Conservation (phyloP, 2,797 vertebrate species). For the Acomys russatus region DNA sequence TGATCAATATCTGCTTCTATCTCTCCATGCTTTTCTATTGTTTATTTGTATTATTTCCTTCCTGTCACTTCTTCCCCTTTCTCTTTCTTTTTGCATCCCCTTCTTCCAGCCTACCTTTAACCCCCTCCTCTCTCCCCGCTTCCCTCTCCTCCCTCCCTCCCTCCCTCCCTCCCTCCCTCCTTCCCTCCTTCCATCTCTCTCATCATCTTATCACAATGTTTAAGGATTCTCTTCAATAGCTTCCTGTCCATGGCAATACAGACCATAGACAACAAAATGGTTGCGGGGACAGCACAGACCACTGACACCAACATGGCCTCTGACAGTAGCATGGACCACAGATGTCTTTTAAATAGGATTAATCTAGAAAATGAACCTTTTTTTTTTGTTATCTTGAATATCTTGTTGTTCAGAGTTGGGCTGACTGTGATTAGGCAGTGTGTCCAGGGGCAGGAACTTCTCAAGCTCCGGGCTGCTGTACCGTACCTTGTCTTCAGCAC, state of each 20-base stretch:
- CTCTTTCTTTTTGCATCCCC: too few relatives aligned
- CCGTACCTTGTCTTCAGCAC: too few relatives aligned
- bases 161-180: neutral
- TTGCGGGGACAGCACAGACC: neutral
- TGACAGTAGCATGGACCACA: neutral
- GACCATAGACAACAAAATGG: neutral
- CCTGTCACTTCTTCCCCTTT: neutral
- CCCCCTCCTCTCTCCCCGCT: rapidly evolving
- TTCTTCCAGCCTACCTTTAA: neutral
- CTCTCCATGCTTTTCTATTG: neutral
- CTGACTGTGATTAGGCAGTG: neutral
- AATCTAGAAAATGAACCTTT: neutral
- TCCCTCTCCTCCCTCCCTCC: neutral
- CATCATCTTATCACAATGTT: neutral
- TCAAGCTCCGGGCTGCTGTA: neutral
- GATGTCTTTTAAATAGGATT: neutral
- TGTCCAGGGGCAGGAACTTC: neutral
- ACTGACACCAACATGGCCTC: neutral
- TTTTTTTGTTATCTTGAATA: neutral
- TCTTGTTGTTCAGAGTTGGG: neutral
- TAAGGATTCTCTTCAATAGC: neutral
- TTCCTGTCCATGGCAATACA: neutral
- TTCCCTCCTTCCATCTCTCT: neutral
- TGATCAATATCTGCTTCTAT: neutral
- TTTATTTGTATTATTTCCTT: neutral